These are phyloP conservation scores for Chrysolina haemoptera DNA, from an alignment of 2,888 invertebrate species.

Conservation along the genomic window DNA sequence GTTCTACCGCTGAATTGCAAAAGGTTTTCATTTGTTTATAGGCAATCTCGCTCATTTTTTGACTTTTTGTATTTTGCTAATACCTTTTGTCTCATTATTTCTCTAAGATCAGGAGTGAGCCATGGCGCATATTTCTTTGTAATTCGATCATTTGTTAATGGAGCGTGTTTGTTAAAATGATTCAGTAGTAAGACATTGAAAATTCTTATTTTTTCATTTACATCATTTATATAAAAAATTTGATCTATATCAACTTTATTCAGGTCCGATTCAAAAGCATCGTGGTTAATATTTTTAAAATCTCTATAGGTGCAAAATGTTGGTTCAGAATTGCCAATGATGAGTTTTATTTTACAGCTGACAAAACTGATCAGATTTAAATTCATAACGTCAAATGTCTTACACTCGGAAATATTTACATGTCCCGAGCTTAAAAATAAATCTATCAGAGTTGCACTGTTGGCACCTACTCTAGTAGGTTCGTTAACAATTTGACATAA, in stretches of 20 bases:
- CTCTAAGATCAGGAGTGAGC: constrained; percentile 20
- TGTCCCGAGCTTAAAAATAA: neutral
- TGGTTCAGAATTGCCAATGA: neutral
- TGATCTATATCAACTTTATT: neutral
- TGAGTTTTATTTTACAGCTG: neutral
- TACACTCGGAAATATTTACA: neutral
- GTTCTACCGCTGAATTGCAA: constrained; percentile 15
- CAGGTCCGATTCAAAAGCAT: neutral
- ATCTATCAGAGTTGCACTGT: constrained; percentile 11
- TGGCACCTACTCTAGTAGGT: neutral
- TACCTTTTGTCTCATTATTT: constrained; percentile 11
- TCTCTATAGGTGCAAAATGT: neutral
- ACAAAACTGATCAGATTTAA: neutral
- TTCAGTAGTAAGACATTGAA: constrained; percentile 11
- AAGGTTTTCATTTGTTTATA: constrained; percentile 20
- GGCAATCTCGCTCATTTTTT: constrained; percentile 14
- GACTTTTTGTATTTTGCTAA: constrained; percentile 2
- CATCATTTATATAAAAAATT: neutral
- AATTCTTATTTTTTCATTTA: constrained; percentile 1
- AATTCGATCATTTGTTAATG: constrained; percentile 15
- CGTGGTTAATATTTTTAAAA: neutral
- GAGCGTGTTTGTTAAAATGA: constrained; percentile 2
- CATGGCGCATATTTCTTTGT: constrained; percentile 21
- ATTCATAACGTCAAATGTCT: neutral
- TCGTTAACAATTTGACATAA: neutral